Conservation (phyloP, 2,797 vertebrate genomes). For the Cyprinella venusta region DNA sequence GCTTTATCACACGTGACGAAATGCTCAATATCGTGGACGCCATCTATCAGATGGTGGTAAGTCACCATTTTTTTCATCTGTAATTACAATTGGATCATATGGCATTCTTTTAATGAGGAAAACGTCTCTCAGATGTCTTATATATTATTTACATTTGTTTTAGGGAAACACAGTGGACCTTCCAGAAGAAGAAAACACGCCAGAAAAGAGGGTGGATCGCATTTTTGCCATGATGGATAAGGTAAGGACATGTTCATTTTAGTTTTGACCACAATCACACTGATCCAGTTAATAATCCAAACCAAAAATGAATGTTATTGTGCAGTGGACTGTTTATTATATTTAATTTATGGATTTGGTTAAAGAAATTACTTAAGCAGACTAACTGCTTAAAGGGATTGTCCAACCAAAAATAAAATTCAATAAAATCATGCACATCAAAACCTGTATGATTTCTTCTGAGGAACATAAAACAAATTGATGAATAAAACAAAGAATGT, state of each 20-base stretch:
- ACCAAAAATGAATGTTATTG: not conserved
- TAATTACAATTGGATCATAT: not conserved
- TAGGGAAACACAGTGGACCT: conserved; percentile 97
- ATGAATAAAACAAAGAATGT: not conserved
- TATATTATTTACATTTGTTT: not conserved
- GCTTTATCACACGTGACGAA: conserved; percentile 96
- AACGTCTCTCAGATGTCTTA: not conserved
- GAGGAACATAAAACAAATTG: not conserved
- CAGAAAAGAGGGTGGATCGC: conserved; percentile 93
- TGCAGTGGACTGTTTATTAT: not conserved
- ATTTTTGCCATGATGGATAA: conserved; percentile 99
- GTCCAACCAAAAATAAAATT: not conserved
- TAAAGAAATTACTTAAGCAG: not conserved
- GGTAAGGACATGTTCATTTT: conserved; percentile 68
- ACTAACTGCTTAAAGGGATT: not conserved
- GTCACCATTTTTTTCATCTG: conserved; percentile 58
- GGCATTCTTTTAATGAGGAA: not conserved
- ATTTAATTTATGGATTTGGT: conserved; percentile 5
- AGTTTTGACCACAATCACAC: not conserved
- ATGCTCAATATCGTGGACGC: conserved; percentile 98
- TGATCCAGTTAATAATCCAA: not conserved
- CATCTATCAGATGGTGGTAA: conserved; percentile 99
- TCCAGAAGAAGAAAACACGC: conserved; percentile 96
- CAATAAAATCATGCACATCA: not conserved
- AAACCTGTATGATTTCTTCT: not conserved